Percentiles rank a stretch among this genome's conserved stretches.
Conservation (phyloP, 2,113 vertebrate species). For the Pluvialis apricaria region DNA sequence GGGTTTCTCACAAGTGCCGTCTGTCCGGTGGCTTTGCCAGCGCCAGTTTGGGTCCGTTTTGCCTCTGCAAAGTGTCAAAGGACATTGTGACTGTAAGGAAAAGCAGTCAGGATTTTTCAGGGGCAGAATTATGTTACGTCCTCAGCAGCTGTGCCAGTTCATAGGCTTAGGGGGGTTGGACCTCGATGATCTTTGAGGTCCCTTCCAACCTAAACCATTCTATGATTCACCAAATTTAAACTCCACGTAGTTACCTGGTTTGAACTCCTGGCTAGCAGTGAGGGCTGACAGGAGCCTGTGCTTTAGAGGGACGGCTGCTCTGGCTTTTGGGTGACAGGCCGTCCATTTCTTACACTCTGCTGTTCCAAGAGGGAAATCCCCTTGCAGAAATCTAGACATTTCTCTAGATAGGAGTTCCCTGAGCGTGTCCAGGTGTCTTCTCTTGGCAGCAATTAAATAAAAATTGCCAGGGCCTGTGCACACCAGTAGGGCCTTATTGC, state of each 20-base stretch:
- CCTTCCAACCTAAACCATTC: too few species aligned
- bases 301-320: neutral
- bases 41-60: neutral
- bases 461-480: neutral
- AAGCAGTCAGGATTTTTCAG: neutral
- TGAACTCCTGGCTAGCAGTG: neutral
- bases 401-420: neutral
- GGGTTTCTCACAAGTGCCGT: neutral
- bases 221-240: neutral
- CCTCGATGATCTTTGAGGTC: too few species aligned
- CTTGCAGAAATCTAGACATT: neutral
- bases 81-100: neutral
- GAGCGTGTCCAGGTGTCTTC: neutral
- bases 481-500: fast-evolving
- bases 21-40: neutral
- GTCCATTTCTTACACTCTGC: neutral
- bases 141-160: neutral
- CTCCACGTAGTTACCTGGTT: fast-evolving
- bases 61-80: neutral
- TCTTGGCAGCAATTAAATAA: neutral
- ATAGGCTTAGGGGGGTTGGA: too few species aligned
- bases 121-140: neutral
- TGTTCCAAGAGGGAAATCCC: neutral
- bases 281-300: too few species aligned
- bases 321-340: too few species aligned